Evolutionary conservation across 2,888 invertebrate species (phyloP), one percentile per base, ranked within the genome.

Genomic region (Hyles lineata): DNA sequence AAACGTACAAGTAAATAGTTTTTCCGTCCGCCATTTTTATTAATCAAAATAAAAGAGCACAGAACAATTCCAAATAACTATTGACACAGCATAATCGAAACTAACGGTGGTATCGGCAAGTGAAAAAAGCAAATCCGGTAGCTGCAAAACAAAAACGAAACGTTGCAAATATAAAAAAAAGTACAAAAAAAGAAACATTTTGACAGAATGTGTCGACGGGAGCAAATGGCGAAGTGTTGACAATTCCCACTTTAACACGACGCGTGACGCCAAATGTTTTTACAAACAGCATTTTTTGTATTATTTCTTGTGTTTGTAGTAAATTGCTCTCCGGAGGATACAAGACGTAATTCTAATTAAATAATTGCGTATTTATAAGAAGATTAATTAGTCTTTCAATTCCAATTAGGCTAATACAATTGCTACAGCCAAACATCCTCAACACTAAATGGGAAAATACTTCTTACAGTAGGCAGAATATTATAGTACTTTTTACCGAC

Each of bases 181-280:
- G 7, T 2, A 19, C 35, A 35, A 62, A 62, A 63, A 61, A 29
- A 23, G 9, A 23, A 25, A 32, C 32, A 9, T 63, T 21, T 63
- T 63, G 63, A 63, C 63, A 63, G 63, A 63, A 63, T 63, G 43
- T 63, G 63, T 63, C 63, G 35, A 21, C 63, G 63, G 35, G 63
- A 63, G 35, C 35, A 63, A 63, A 63, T 63, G 63, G 63, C 63
- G 21, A 35, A 35, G 35, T 11, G 63, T 21, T 63, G 63, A 63
- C 63, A 43, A 55, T 63, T 35, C 35, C 35, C n/a, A 21, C 43
- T 43, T 35, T 43, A 35, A 21, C 63, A 21, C 63, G 21, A 63
- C 21, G 35, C 35, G 63, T 23, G 63, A 35, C 63, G 63, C 21
- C 21, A 43, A 63, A 63, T 63, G 21, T 4, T 35, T 43, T 63